Evolutionary conservation across 2,888 invertebrate genomes (phyloP).

Genomic region (Nectonema munidae): DNA sequence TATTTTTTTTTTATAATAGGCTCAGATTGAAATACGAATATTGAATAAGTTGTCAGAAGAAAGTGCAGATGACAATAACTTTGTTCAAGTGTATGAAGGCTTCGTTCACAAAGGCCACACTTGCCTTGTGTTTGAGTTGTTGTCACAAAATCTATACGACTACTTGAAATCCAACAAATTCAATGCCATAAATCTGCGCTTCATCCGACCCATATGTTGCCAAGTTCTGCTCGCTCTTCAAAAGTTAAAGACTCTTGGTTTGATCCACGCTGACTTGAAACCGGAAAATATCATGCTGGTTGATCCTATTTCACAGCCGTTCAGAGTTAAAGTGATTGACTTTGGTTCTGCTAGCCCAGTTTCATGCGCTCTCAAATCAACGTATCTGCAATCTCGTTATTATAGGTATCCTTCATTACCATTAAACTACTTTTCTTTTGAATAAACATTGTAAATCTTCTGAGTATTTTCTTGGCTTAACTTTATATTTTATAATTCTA

Average conservation of each 20-base stretch:
- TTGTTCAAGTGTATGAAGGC: conserved; percentile 96
- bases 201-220: conserved; percentile 87
- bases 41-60: conserved; percentile 37
- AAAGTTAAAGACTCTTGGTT: conserved; percentile 61
- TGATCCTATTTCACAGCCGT: conserved; percentile 82
- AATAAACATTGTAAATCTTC: no score
- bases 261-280: conserved; percentile 96
- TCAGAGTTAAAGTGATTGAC: conserved; percentile 94
- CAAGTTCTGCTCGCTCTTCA: conserved; percentile 54
- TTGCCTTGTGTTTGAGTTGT: conserved; percentile 96
- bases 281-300: conserved; percentile 99
- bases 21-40: conserved; percentile 75
- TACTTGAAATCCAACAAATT: conserved; percentile 99
- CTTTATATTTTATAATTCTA: background rate
- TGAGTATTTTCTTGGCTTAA: conserved; percentile 2
- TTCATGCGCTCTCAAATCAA: conserved; percentile 95
- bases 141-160: conserved; percentile 97
- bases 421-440: no score
- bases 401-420: no score
- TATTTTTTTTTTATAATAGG: no score
- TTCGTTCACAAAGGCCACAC: conserved; percentile 98
- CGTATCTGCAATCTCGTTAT: conserved; percentile 89
- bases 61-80: conserved; percentile 96
- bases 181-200: conserved; percentile 80
- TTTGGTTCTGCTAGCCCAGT: conserved; percentile 97